A percentile compares a stretch with the other conserved stretches of the same genome.
phyloP scores from a whole-genome alignment of 1,140 invertebrate species.

The Papilio glaucus region DNA sequence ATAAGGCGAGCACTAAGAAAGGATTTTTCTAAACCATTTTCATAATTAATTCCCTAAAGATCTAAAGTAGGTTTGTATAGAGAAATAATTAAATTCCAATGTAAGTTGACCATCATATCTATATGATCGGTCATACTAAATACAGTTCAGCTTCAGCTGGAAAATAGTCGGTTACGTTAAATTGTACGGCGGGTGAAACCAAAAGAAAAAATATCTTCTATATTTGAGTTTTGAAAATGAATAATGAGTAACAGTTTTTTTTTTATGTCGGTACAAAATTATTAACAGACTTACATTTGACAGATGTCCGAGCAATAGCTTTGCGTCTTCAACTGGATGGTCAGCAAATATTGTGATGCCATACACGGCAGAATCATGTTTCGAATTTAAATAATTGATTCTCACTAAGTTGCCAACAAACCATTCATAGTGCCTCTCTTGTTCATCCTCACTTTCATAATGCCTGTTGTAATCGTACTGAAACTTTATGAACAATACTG shows the following conservation, averaged over 20 bases:
- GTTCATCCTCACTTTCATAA: not conserved
- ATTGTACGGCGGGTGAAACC: no score
- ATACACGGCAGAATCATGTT: not conserved
- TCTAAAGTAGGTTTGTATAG: no score
- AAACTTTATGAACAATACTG: not conserved
- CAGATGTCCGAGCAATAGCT: not conserved
- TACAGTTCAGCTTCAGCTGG: no score
- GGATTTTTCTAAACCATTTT: no score
- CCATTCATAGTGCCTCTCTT: not conserved
- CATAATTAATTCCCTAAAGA: no score
- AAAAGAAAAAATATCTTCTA: no score
- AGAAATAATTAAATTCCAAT: no score
- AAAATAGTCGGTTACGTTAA: no score
- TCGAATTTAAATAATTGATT: constrained; percentile 5
- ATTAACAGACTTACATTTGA: not conserved
- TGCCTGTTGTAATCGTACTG: not conserved
- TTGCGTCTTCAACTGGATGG: not conserved
- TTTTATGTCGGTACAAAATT: not conserved
- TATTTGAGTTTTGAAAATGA: not conserved
- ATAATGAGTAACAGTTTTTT: not conserved
- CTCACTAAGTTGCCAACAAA: not conserved
- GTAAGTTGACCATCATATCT: no score
- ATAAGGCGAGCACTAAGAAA: no score
- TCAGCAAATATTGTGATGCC: not conserved
- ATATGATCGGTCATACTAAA: no score